Evolutionary conservation across 2,888 invertebrate genomes (phyloP).

Genomic region (Eupithecia centaureata): DNA sequence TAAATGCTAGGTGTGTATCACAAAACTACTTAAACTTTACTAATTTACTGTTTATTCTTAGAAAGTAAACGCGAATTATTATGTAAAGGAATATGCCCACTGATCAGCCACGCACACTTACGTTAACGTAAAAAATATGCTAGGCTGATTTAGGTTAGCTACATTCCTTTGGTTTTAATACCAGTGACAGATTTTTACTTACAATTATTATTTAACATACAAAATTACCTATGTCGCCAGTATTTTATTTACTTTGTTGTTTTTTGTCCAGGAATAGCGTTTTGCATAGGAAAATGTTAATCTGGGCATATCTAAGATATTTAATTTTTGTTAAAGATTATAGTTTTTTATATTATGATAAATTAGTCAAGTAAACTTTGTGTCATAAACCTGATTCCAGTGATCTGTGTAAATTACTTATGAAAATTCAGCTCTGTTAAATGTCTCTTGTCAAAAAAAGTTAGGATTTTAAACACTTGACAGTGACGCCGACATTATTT

Average conservation of each 20-base stretch:
- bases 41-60: not conserved
- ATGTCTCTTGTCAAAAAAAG: not conserved
- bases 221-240: not conserved
- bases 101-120: not conserved
- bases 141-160: not conserved
- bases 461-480: not conserved
- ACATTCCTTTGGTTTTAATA: not conserved
- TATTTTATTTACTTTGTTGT: not conserved
- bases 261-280: not conserved
- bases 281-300: conserved; percentile 5
- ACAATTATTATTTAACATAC: not conserved
- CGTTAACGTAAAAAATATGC: not conserved
- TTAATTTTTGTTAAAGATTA: not conserved
- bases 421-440: not conserved
- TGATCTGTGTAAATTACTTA: not conserved
- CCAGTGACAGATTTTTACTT: not conserved
- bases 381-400: conserved; percentile 7
- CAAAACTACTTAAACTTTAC: too few species aligned
- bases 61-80: not conserved
- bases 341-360: not conserved
- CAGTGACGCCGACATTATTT: not conserved
- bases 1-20: too few species aligned
- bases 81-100: not conserved
- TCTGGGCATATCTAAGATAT: not conserved
- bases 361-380: conserved; percentile 3